phyloP scores from a whole-genome alignment of 2,113 vertebrate species.

The Coptodon rendalli region DNA sequence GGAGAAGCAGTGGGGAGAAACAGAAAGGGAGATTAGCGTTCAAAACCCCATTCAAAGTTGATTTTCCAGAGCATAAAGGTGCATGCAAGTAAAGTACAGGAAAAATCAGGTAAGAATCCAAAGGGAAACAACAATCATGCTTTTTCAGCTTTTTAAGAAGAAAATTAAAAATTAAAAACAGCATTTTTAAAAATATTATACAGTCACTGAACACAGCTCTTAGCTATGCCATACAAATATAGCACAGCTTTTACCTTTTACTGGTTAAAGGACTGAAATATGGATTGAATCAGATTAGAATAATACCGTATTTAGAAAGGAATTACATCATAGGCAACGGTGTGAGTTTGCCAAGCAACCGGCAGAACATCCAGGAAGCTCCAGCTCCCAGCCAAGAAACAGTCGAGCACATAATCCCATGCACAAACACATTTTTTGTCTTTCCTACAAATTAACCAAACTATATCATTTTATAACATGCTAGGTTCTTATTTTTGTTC shows the following conservation, averaged over 20 bases:
- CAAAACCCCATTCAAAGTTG: background rate
- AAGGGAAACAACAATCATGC: background rate
- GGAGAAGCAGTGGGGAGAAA: background rate
- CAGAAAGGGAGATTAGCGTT: slow-evolving; percentile 43
- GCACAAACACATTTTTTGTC: background rate
- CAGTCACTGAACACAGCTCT: background rate
- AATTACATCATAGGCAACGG: background rate
- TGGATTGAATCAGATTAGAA: background rate
- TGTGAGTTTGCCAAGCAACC: background rate
- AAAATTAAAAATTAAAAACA: background rate
- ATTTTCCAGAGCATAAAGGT: background rate
- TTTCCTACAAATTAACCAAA: background rate
- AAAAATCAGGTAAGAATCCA: background rate
- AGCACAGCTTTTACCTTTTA: background rate
- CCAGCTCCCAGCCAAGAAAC: background rate
- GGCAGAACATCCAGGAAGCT: background rate
- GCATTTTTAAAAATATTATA: background rate
- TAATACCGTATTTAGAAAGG: background rate
- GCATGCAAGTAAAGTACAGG: slow-evolving; percentile 19
- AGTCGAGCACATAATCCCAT: background rate
- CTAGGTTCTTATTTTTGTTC: background rate
- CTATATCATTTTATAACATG: background rate
- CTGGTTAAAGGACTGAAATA: background rate
- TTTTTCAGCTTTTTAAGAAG: background rate
- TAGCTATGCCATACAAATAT: background rate